Evolutionary conservation across 1,140 invertebrate species (phyloP).

Genomic region (Trypoxylus dichotomus): DNA sequence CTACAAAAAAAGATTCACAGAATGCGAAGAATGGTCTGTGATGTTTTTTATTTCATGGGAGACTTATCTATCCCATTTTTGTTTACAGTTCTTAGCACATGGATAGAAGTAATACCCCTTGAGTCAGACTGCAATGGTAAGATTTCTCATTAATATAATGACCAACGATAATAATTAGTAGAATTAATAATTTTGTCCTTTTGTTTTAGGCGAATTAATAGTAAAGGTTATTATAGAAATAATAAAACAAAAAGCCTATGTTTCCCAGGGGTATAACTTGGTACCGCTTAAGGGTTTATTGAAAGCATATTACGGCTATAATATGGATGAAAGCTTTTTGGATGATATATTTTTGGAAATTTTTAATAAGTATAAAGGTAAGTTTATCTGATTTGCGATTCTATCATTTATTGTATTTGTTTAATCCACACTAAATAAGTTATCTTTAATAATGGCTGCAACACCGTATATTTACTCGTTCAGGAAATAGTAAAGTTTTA

Average conservation of each 20-base stretch:
- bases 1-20: conserved; percentile 38
- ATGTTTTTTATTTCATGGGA: conserved; percentile 44
- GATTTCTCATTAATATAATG: not conserved
- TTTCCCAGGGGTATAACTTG: conserved; percentile 42
- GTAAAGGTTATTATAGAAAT: conserved; percentile 45
- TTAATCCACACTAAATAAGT: too few relatives aligned
- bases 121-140: not conserved
- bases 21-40: conserved; percentile 45
- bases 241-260: conserved; percentile 39
- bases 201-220: conserved; percentile 40
- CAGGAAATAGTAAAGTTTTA: too few relatives aligned
- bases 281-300: conserved; percentile 39
- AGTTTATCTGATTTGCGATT: conserved; percentile 13
- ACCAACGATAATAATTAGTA: not conserved
- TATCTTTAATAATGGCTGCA: too few relatives aligned
- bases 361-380: conserved; percentile 42
- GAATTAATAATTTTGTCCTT: not conserved
- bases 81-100: conserved; percentile 44
- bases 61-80: conserved; percentile 45
- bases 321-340: conserved; percentile 39
- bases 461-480: too few relatives aligned
- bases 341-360: conserved; percentile 44
- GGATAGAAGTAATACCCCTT: conserved; percentile 46
- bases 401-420: too few relatives aligned
- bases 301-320: conserved; percentile 44